A percentile compares a stretch with the other conserved stretches of the same genome.
Evolutionary conservation across 2,113 vertebrate species (phyloP).

Genomic region (Rhea pennata): DNA sequence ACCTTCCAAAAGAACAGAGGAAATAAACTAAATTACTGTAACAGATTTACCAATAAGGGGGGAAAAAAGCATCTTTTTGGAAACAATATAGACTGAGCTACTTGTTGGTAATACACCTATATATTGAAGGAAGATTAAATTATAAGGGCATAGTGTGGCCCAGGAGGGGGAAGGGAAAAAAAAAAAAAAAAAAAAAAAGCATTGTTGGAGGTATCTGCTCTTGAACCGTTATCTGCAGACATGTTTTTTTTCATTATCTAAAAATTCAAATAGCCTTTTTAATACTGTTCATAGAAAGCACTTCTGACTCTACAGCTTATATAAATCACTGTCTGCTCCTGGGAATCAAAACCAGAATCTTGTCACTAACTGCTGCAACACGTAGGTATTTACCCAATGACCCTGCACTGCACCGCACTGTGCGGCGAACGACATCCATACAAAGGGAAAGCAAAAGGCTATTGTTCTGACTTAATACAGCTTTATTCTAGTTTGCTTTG

Average conservation of each 20-base stretch:
- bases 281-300: neutral
- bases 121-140: neutral
- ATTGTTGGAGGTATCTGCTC: neutral
- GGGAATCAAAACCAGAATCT: neutral
- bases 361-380: neutral
- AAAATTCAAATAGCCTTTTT: neutral
- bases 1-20: neutral
- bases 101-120: fast-evolving
- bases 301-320: neutral
- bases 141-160: neutral
- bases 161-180: neutral
- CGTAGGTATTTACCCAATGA: neutral
- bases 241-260: neutral
- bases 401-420: neutral
- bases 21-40: neutral
- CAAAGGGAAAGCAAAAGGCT: neutral
- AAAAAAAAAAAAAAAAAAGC: neutral
- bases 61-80: neutral
- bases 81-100: neutral
- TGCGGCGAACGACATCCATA: neutral
- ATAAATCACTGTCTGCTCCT: neutral
- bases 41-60: neutral
- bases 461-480: neutral
- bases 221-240: neutral
- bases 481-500: neutral